phyloP scores from a whole-genome alignment of 2,888 invertebrate species.

The Folsomia manolachei region DNA sequence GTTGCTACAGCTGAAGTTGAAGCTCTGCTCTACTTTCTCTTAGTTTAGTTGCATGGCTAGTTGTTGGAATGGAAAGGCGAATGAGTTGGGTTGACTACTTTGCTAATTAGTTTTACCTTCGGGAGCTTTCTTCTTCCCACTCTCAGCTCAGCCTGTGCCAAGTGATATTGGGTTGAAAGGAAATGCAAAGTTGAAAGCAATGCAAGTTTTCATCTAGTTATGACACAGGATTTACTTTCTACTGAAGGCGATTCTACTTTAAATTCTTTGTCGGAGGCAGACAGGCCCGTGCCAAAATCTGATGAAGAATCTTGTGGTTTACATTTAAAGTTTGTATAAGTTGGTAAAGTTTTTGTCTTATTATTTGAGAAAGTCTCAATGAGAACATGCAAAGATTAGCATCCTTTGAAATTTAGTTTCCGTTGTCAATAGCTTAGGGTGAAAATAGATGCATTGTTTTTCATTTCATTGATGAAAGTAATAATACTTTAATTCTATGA shows the following conservation, averaged over 20 bases:
- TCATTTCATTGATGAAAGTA: too few species aligned
- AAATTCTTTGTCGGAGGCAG: background rate
- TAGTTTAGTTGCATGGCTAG: background rate
- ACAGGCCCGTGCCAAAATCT: background rate
- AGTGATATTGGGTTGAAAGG: background rate
- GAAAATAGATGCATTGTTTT: too few species aligned
- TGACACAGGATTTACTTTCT: background rate
- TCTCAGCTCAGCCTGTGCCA: background rate
- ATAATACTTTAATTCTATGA: too few species aligned
- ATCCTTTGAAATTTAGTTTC: too few species aligned
- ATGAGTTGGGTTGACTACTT: constrained; percentile 20
- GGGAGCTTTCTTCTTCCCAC: constrained; percentile 8
- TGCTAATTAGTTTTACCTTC: constrained; percentile 22
- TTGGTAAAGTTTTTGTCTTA: too few species aligned
- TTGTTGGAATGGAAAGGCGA: background rate
- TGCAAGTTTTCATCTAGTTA: background rate
- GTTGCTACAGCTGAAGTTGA: too few species aligned
- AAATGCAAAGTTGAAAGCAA: background rate
- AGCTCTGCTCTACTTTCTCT: constrained; percentile 13
- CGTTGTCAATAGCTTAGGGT: too few species aligned
- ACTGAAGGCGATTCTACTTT: background rate
- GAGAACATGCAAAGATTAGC: too few species aligned
- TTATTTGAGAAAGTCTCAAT: too few species aligned
- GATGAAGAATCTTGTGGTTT: background rate
- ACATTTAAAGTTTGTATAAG: background rate